Conservation (phyloP, 2,888 invertebrate genomes). For the Heliothis peltigera region DNA sequence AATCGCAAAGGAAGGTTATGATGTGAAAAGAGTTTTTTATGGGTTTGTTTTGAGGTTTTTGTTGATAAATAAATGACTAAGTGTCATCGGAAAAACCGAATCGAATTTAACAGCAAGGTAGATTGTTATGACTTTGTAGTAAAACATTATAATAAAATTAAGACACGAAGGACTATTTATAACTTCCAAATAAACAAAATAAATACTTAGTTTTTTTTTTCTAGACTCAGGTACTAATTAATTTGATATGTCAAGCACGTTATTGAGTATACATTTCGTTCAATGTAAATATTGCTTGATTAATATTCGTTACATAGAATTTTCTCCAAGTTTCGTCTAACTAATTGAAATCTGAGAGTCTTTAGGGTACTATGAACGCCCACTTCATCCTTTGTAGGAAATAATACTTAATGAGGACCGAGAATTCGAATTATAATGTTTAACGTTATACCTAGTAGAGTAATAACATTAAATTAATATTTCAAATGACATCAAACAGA, state of each 20-base stretch:
- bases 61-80: not conserved
- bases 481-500: conserved; percentile 2
- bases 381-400: conserved; percentile 30
- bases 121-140: conserved; percentile 17
- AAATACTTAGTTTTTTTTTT: not conserved
- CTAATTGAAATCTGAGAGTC: conserved; percentile 72
- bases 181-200: not conserved
- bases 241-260: not conserved
- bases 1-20: not conserved
- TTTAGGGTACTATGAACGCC: conserved; percentile 40
- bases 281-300: conserved; percentile 35
- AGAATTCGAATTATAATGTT: conserved; percentile 28
- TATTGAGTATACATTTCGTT: conserved; percentile 14
- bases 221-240: not conserved
- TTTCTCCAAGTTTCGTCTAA: conserved; percentile 61
- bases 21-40: conserved; percentile 6
- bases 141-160: conserved; percentile 8
- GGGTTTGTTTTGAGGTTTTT: conserved; percentile 7
- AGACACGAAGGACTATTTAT: conserved; percentile 2
- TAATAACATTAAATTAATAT: conserved; percentile 10
- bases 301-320: conserved; percentile 47
- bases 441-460: conserved; percentile 1
- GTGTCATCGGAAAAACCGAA: conserved; percentile 21
- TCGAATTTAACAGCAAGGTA: conserved; percentile 6
- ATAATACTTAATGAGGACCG: conserved; percentile 29